A percentile compares a stretch with the other conserved stretches of the same genome.
Conservation (phyloP, 1,140 invertebrate genomes). For the Euwallacea similis region DNA sequence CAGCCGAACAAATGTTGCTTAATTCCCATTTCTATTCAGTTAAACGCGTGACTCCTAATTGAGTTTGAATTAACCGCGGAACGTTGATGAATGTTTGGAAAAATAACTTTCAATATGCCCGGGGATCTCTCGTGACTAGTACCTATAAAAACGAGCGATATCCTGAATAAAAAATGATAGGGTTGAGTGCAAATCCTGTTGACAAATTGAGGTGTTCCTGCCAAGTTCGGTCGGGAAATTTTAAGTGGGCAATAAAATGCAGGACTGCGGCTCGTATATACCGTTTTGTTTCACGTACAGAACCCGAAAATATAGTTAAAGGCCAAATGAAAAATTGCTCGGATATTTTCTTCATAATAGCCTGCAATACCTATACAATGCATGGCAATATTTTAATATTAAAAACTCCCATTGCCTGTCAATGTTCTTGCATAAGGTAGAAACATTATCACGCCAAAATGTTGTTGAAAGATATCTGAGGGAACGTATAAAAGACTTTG, state of each 20-base stretch:
- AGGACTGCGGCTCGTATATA: conserved; percentile 18
- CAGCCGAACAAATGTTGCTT: conserved; percentile 29
- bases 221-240: conserved; percentile 24
- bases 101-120: not conserved
- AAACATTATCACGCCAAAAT: no score
- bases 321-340: conserved; percentile 2
- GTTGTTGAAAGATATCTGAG: no score
- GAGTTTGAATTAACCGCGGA: conserved; percentile 9
- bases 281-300: conserved; percentile 28
- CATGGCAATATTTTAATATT: no score
- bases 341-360: no score
- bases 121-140: not conserved
- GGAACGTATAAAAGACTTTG: no score
- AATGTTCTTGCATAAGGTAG: no score
- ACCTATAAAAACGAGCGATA: not conserved
- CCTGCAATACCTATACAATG: no score
- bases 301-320: conserved; percentile 14
- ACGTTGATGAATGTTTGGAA: not conserved
- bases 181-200: conserved; percentile 23
- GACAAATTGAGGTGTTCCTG: conserved; percentile 30
- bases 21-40: conserved; percentile 27
- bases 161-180: conserved; percentile 21
- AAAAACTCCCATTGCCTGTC: no score
- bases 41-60: conserved; percentile 20
- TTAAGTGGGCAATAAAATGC: conserved; percentile 26